phyloP scores from a whole-genome alignment of 1,140 invertebrate genomes.

The Pteromalus puparum region DNA sequence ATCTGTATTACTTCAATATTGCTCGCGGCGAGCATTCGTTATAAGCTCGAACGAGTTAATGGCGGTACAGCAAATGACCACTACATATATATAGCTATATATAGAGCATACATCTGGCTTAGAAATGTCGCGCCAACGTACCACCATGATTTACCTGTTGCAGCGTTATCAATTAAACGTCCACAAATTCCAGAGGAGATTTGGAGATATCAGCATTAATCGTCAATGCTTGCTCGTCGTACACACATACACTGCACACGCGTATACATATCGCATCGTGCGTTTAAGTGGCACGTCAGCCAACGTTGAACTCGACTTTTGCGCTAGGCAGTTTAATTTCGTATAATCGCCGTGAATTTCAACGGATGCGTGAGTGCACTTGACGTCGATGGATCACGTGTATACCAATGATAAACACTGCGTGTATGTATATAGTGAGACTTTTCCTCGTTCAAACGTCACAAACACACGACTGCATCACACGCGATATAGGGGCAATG shows the following conservation, averaged over 20 bases:
- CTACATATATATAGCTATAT: too few relatives aligned
- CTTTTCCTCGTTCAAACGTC: not conserved
- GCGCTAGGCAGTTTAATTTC: not conserved
- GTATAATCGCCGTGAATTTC: not conserved
- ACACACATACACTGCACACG: not conserved
- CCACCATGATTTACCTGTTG: slow-evolving; percentile 39
- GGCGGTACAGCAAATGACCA: not conserved
- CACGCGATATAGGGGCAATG: too few relatives aligned
- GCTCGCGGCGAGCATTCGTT: not conserved
- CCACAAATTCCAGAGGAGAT: not conserved
- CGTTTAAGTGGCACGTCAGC: not conserved
- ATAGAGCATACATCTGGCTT: not conserved
- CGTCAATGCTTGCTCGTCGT: not conserved
- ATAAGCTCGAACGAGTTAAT: not conserved
- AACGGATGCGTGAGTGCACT: not conserved
- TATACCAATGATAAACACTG: not conserved
- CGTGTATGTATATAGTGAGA: not conserved
- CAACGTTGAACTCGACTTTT: not conserved
- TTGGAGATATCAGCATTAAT: not conserved
- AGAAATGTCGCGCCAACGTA: not conserved
- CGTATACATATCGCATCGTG: too few relatives aligned
- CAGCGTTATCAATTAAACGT: slow-evolving; percentile 32
- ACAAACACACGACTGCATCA: not conserved
- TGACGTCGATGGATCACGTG: not conserved
- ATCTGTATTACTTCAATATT: not conserved